Conservation (phyloP, 2,113 vertebrate species). For the Phoxinus phoxinus region DNA sequence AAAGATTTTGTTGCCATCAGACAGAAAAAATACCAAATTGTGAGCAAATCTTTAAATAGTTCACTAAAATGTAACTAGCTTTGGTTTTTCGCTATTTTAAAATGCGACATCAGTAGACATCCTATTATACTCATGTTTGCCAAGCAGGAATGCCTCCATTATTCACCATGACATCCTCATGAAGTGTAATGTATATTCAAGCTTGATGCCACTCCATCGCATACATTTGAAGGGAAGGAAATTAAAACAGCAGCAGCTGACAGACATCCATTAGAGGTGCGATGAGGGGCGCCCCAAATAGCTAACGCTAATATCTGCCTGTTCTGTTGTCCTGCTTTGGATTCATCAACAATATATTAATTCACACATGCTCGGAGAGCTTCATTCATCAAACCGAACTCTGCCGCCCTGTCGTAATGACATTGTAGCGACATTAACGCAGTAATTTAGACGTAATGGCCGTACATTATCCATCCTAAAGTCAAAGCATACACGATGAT, state of each 20-base stretch:
- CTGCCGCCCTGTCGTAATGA: constrained; percentile 64
- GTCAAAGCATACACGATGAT: constrained; percentile 22
- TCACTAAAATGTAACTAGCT: background rate
- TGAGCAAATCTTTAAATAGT: no score
- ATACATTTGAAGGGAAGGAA: constrained; percentile 68
- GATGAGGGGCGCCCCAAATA: constrained; percentile 49
- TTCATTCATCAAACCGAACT: constrained; percentile 71
- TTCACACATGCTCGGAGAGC: constrained; percentile 25
- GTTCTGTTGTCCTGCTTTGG: constrained; percentile 58
- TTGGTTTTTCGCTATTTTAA: background rate
- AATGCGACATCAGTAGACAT: constrained; percentile 15
- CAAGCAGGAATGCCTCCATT: constrained; percentile 43
- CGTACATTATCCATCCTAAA: constrained; percentile 34
- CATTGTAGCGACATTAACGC: constrained; percentile 64
- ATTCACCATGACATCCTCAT: constrained; percentile 59
- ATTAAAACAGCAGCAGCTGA: constrained; percentile 51
- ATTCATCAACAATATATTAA: constrained; percentile 61
- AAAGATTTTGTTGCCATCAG: no score
- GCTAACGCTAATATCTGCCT: constrained; percentile 64
- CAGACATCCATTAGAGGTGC: constrained; percentile 59
- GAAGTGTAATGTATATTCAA: constrained; percentile 52
- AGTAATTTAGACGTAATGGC: constrained; percentile 66
- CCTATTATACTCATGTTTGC: constrained; percentile 43
- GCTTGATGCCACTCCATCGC: constrained; percentile 47
- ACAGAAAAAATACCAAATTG: no score